Conservation (phyloP, 2,797 vertebrate genomes). For the Acanthurus tractus region DNA sequence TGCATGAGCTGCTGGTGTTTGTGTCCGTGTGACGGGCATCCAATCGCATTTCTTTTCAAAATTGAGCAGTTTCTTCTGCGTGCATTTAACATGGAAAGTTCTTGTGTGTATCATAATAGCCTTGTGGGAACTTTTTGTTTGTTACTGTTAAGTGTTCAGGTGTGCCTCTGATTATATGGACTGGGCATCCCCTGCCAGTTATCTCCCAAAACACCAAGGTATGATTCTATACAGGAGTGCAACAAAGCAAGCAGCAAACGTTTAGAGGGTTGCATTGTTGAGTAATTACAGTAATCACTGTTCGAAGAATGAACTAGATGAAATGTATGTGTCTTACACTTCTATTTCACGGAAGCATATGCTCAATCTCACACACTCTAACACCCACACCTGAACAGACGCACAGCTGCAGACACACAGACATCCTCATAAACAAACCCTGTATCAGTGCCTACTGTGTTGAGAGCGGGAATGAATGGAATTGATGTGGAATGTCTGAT, state of each 20-base stretch:
- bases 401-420: constrained; percentile 51
- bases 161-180: constrained; percentile 73
- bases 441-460: constrained; percentile 14
- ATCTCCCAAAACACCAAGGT: constrained; percentile 71
- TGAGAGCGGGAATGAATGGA: constrained; percentile 57
- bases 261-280: constrained; percentile 68
- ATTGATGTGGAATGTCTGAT: constrained; percentile 63
- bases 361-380: constrained; percentile 37
- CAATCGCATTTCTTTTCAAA: not conserved
- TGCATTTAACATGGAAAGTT: constrained; percentile 30
- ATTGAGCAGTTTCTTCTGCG: not conserved
- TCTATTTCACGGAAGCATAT: constrained; percentile 34
- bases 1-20: not conserved
- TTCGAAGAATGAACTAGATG: constrained; percentile 73
- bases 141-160: constrained; percentile 65
- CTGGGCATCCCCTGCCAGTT: constrained; percentile 33
- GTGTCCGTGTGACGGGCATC: constrained; percentile 22
- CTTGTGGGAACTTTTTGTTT: constrained; percentile 60
- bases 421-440: constrained; percentile 45
- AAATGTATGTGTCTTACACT: constrained; percentile 61
- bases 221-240: constrained; percentile 54
- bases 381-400: constrained; percentile 55
- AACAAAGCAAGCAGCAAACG: constrained; percentile 64
- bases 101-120: constrained; percentile 30
- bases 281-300: constrained; percentile 79